phyloP scores from a whole-genome alignment of 2,113 vertebrate species.

The Ifrita kowaldi region DNA sequence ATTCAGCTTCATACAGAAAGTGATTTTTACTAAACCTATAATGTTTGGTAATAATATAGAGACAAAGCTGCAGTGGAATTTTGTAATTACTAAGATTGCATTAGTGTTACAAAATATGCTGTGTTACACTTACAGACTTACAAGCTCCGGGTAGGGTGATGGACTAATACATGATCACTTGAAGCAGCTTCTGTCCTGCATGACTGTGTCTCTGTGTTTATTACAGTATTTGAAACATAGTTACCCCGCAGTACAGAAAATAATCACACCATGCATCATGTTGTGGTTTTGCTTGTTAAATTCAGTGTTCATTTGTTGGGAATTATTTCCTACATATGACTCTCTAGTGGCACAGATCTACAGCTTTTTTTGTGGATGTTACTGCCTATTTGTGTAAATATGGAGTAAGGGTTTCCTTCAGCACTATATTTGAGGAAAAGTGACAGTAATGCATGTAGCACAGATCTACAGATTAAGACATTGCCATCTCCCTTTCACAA shows the following conservation, averaged over 20 bases:
- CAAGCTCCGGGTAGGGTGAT: neutral
- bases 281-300: neutral
- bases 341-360: neutral
- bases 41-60: neutral
- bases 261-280: neutral
- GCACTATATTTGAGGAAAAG: neutral
- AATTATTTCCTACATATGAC: neutral
- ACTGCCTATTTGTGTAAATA: neutral
- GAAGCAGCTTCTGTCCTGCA: neutral
- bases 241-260: neutral
- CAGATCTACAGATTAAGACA: neutral
- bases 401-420: neutral
- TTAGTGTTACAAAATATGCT: constrained; percentile 15
- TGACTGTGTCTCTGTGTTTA: neutral
- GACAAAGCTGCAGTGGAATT: neutral
- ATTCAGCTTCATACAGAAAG: neutral
- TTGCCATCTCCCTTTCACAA: neutral
- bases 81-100: constrained; percentile 26
- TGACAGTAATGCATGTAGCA: neutral
- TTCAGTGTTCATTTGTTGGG: neutral
- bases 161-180: neutral
- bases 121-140: neutral
- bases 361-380: neutral
- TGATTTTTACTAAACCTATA: neutral
- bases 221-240: neutral